Evolutionary conservation across 2,113 vertebrate species (phyloP).

Genomic region (Gopherus evgoodei): DNA sequence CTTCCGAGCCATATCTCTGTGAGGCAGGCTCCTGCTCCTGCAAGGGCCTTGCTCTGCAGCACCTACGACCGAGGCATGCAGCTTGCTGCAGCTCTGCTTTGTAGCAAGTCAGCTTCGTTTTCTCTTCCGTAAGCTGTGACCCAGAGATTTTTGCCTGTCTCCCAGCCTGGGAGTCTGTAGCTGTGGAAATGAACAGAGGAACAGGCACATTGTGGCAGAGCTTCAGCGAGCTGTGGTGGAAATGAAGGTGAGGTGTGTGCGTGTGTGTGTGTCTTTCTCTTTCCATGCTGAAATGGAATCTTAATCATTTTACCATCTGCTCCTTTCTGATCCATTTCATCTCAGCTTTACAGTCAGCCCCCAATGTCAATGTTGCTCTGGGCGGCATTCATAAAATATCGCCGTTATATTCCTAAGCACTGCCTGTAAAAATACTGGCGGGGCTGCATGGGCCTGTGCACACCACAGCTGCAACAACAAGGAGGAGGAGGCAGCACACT

Average conservation of each 20-base stretch:
- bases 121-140: neutral
- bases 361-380: neutral
- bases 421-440: neutral
- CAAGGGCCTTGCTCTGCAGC: neutral
- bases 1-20: neutral
- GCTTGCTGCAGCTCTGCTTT: neutral
- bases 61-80: neutral
- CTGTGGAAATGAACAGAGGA: neutral
- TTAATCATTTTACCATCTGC: neutral
- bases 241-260: rapidly evolving
- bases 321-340: neutral
- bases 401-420: neutral
- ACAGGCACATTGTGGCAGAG: rapidly evolving
- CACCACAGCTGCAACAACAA: neutral
- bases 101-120: neutral
- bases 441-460: neutral
- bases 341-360: neutral
- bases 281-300: neutral
- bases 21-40: neutral
- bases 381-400: neutral
- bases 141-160: neutral
- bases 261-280: neutral
- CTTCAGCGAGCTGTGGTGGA: neutral
- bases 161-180: neutral
- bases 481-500: neutral